A percentile compares a stretch with the other conserved stretches of the same genome.
phyloP scores from a whole-genome alignment of 2,797 vertebrate genomes.

The Siniperca obscura region DNA sequence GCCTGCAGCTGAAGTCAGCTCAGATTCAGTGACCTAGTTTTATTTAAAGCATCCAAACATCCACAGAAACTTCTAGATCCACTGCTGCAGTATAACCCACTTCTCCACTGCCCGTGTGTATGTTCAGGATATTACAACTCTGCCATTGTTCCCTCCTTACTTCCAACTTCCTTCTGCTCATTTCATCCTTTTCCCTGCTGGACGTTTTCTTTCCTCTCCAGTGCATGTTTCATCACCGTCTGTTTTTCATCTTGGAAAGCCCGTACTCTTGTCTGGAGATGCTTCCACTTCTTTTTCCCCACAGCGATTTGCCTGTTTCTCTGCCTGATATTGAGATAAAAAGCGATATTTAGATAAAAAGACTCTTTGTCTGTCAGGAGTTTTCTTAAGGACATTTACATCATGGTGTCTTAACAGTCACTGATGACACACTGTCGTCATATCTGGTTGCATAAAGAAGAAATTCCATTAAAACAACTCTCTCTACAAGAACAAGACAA shows the following conservation, averaged over 20 bases:
- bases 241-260: neutral
- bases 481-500: too few species aligned
- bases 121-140: neutral
- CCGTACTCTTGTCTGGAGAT: neutral
- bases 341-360: neutral
- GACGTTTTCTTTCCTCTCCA: neutral
- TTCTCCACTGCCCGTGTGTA: neutral
- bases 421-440: neutral
- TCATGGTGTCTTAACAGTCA: neutral
- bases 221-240: too few species aligned
- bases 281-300: neutral
- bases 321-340: neutral
- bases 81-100: neutral
- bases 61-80: neutral
- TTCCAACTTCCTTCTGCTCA: neutral
- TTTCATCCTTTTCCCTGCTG: neutral
- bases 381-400: neutral
- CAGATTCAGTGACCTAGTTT: constrained; percentile 7
- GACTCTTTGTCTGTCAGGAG: neutral
- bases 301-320: too few species aligned
- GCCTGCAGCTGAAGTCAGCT: neutral
- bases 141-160: neutral
- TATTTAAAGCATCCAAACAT: neutral
- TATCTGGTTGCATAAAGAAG: too few species aligned
- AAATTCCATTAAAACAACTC: too few species aligned